phyloP scores from a whole-genome alignment of 2,888 invertebrate species.

The Myopa testacea region DNA sequence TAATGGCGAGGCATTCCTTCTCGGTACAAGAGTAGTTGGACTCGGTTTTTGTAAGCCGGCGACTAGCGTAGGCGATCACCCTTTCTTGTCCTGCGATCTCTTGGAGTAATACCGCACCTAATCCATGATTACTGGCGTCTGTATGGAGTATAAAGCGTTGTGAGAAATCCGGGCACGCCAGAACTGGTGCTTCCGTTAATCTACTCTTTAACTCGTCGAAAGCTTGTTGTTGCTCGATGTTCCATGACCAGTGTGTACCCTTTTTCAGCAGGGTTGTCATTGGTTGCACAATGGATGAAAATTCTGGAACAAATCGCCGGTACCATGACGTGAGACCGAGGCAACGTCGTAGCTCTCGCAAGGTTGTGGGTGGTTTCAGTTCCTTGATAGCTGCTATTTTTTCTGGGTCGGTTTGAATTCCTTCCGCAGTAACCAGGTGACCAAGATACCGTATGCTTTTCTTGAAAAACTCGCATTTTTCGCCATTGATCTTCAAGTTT shows the following conservation, averaged over 20 bases:
- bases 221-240: too few species aligned
- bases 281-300: too few species aligned
- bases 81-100: constrained; percentile 1
- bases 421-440: background rate
- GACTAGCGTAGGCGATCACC: constrained; percentile 38
- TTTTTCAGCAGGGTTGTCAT: too few species aligned
- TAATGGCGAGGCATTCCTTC: too few species aligned
- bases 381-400: too few species aligned
- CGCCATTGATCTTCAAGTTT: background rate
- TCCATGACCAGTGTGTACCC: too few species aligned
- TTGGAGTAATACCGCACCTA: constrained; percentile 31
- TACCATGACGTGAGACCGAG: too few species aligned
- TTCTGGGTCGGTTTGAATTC: constrained; percentile 6
- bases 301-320: too few species aligned
- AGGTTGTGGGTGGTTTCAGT: too few species aligned
- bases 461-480: constrained; percentile 17
- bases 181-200: constrained; percentile 8
- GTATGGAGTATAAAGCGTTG: constrained; percentile 9
- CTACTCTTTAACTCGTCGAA: constrained; percentile 9
- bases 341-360: too few species aligned
- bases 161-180: background rate
- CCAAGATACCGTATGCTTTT: constrained; percentile 4
- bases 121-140: constrained; percentile 24
- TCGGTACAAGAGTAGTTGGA: too few species aligned
- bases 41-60: too few species aligned